These are phyloP conservation scores for Rhopilema esculentum DNA, from an alignment of 30 jellyfish, hydroid and myxozoan species.

Conservation along the genomic window DNA sequence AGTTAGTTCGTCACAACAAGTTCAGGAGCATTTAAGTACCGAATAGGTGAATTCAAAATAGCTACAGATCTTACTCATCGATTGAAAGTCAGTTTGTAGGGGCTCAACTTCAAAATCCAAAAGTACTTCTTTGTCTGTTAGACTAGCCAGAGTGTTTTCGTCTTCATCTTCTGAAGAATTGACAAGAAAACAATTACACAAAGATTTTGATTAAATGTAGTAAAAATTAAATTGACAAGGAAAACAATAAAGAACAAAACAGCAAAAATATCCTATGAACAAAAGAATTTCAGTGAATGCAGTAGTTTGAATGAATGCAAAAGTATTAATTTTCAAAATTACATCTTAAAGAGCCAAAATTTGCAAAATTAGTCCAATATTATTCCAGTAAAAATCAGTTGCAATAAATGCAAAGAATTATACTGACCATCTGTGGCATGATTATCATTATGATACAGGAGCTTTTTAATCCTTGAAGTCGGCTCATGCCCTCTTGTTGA, in stretches of 20 bases:
- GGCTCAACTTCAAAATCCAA: background rate
- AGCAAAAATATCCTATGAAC: too few relatives aligned
- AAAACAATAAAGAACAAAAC: too few relatives aligned
- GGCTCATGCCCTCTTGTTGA: constrained; percentile 70
- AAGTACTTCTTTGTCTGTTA: background rate
- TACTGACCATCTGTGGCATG: background rate
- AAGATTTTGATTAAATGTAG: background rate
- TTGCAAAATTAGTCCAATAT: too few relatives aligned
- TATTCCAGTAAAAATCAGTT: too few relatives aligned
- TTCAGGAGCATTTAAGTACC: too few relatives aligned
- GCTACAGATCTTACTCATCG: background rate
- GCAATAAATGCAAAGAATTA: background rate
- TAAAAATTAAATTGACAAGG: background rate
- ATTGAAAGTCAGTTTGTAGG: background rate
- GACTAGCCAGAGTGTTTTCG: background rate
- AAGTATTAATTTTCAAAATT: too few relatives aligned
- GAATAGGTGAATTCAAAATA: too few relatives aligned
- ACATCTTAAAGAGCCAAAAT: too few relatives aligned
- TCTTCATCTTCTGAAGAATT: background rate
- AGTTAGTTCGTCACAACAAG: too few relatives aligned
- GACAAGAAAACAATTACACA: background rate
- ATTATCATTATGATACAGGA: constrained; percentile 37
- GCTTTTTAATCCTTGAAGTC: constrained; percentile 38
- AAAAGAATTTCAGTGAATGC: too few relatives aligned
- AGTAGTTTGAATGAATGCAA: too few relatives aligned